phyloP scores from a whole-genome alignment of 2,797 vertebrate genomes.

The Pachyuromys duprasi region DNA sequence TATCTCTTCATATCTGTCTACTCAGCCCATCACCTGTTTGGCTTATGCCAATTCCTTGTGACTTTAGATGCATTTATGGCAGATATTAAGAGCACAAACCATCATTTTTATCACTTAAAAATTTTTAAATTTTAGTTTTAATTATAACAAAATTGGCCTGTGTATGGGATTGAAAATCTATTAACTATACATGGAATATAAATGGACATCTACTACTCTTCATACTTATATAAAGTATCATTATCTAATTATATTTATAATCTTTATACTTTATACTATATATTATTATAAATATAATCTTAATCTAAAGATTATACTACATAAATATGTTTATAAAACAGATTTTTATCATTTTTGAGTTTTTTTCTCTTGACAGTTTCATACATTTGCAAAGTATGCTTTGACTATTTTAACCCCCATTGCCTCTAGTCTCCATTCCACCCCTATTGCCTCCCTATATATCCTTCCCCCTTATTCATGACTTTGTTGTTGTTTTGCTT shows the following conservation, averaged over 20 bases:
- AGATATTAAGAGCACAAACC: not conserved
- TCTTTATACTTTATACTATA: no score
- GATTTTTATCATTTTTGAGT: not conserved
- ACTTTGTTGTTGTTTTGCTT: not conserved
- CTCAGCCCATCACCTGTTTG: not conserved
- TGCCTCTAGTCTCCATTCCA: not conserved
- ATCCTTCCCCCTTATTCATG: not conserved
- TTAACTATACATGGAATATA: not conserved
- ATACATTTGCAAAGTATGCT: not conserved
- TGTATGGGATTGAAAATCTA: not conserved
- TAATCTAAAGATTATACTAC: no score
- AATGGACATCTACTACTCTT: not conserved
- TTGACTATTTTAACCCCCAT: not conserved
- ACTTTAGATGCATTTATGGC: not conserved
- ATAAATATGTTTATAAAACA: no score
- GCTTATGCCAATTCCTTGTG: not conserved
- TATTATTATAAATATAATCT: no score
- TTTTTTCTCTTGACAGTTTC: not conserved
- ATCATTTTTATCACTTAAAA: not conserved
- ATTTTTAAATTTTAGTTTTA: not conserved
- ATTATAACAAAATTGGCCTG: not conserved
- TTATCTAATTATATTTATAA: no score
- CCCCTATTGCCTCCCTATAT: not conserved
- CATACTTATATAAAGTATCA: not conserved
- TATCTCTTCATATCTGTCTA: not conserved